A percentile compares a stretch with the other conserved stretches of the same genome.
phyloP scores from a whole-genome alignment of 2,888 invertebrate species.

The Limnephilus lunatus region DNA sequence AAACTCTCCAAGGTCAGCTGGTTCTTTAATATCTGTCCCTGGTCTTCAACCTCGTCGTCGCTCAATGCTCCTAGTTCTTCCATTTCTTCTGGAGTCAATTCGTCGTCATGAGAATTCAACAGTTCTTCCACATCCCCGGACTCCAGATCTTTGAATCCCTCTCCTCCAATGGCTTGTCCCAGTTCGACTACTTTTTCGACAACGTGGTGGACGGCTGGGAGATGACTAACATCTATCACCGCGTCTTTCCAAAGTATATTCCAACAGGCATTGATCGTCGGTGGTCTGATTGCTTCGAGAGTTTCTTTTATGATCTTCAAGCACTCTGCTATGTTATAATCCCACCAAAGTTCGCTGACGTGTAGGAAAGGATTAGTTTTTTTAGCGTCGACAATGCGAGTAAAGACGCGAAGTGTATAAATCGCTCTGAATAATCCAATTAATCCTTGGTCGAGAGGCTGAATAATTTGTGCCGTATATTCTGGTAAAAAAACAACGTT shows the following conservation, averaged over 20 bases:
- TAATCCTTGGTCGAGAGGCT: conserved; percentile 67
- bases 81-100: conserved; percentile 67
- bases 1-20: conserved; percentile 65
- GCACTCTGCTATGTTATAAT: conserved; percentile 67
- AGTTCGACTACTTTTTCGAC: conserved; percentile 66
- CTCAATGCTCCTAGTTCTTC: conserved; percentile 56
- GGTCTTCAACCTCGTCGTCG: conserved; percentile 53
- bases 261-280: conserved; percentile 67
- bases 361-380: conserved; percentile 30
- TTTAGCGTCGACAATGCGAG: conserved; percentile 40
- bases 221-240: conserved; percentile 67
- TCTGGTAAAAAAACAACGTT: conserved; percentile 67
- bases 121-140: conserved; percentile 66
- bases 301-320: conserved; percentile 64
- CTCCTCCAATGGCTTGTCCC: conserved; percentile 67
- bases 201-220: conserved; percentile 66
- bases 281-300: conserved; percentile 65
- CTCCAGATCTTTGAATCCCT: conserved; percentile 67
- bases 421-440: conserved; percentile 51
- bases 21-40: conserved; percentile 56
- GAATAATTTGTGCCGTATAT: conserved; percentile 67
- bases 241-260: conserved; percentile 67
- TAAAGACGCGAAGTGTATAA: conserved; percentile 47
- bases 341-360: conserved; percentile 67
- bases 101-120: conserved; percentile 65